These are phyloP conservation scores for Cepphus grylle DNA, from an alignment of 2,113 vertebrate genomes.

Conservation along the genomic window DNA sequence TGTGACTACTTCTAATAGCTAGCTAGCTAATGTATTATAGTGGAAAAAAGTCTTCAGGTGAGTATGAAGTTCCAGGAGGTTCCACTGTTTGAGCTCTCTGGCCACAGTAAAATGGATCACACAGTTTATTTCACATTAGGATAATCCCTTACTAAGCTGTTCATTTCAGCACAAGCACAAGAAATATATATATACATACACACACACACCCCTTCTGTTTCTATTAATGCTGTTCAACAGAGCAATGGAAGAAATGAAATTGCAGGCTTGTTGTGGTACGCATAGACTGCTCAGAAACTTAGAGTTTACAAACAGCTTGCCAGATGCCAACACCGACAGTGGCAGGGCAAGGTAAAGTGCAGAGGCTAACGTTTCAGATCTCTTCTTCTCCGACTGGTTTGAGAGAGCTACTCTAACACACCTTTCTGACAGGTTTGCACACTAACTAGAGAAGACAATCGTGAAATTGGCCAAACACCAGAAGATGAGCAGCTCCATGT, in stretches of 20 bases:
- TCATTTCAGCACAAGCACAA: not conserved
- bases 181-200: not conserved
- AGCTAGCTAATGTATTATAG: not conserved
- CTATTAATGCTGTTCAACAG: not conserved
- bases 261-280: not conserved
- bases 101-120: not conserved
- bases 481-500: conserved; percentile 97
- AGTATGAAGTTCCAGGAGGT: not conserved
- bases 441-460: conserved; percentile 94
- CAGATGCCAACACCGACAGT: not conserved
- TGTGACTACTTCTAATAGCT: not conserved
- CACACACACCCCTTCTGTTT: not conserved
- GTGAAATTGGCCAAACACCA: conserved; percentile 85
- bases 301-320: not conserved
- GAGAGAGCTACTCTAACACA: not conserved
- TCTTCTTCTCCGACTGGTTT: not conserved
- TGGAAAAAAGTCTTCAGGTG: not conserved
- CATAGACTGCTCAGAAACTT: not conserved
- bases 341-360: not conserved
- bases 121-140: not conserved
- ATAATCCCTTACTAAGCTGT: not conserved
- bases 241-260: not conserved
- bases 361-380: not conserved
- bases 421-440: conserved; percentile 86
- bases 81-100: not conserved